Base-by-base conservation (phyloP, 1,140 invertebrate genomes). In the Melanaphis sacchari region DNA sequence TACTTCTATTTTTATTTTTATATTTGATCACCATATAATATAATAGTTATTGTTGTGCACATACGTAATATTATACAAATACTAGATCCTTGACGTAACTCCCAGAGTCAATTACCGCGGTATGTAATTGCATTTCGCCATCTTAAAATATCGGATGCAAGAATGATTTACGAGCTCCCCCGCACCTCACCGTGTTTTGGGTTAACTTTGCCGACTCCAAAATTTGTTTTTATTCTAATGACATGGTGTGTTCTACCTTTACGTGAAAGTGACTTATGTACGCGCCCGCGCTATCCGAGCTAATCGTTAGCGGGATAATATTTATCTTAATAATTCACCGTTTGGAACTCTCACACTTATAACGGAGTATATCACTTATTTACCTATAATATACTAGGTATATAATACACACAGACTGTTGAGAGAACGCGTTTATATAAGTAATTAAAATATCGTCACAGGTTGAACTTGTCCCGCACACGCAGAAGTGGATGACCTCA, bases 401-500 rank as follows among this genome's bases (percentile, higher is more conserved):
- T n/a, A n/a, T 22, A 54, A 22, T 26, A 59, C 15, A n/a, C 15
- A n/a, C 4, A 66, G 31, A 66, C 31, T 31, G 31, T n/a, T 4
- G 31, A 31, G 59, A 31, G 31, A 66, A 66, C 11, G 4, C 59
- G 31, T 66, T 66, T 66, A 66, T 31, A 18, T 66, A 31, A n/a
- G 46, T 2, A 49, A 49, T 49, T 66, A 66, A 31, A 66, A 66
- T 31, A 66, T 87, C 31, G 43, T 38, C 85, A 49, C 36, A 18
- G 21, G 87, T 52, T 36, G 15, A n/a, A 89, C 46, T 22, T 2
- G 11, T 11, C 38, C 38, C 38, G 40, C 52, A 26, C 88, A 15
- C 26, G 88, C 22, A 41, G 49, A 59, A 90, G 88, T 90, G 59
- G 88, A 90, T 59, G 88, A 90, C 88, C 88, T 90, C 88, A 90